phyloP scores from a whole-genome alignment of 2,888 invertebrate genomes.

The Isotomurus palustris region DNA sequence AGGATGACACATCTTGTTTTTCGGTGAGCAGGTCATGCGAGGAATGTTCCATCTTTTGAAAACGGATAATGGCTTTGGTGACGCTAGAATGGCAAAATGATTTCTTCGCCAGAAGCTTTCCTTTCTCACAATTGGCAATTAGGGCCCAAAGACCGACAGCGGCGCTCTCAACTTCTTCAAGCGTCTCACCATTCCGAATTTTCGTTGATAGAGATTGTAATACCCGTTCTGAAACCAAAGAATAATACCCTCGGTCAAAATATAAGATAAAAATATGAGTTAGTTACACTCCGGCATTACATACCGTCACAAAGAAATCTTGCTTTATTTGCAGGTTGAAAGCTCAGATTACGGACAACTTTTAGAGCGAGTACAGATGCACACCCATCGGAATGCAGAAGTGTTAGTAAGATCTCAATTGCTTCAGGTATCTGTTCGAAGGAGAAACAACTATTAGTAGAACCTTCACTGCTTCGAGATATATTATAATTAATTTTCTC shows the following conservation, averaged over 20 bases:
- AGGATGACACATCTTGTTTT: conserved; percentile 23
- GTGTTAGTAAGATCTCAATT: conserved; percentile 33
- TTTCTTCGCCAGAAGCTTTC: conserved; percentile 38
- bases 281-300: conserved; percentile 3
- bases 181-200: conserved; percentile 25
- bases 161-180: conserved; percentile 36
- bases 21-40: conserved; percentile 28
- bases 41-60: conserved; percentile 33
- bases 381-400: conserved; percentile 25
- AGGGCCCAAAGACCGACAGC: conserved; percentile 39
- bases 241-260: not conserved
- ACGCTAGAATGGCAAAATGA: conserved; percentile 27
- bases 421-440: conserved; percentile 35
- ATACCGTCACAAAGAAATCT: conserved; percentile 50
- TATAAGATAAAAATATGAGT: not conserved
- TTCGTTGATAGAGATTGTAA: conserved; percentile 29
- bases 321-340: conserved; percentile 56
- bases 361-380: conserved; percentile 50
- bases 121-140: conserved; percentile 42
- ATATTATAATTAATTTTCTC: not conserved
- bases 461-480: too few relatives aligned
- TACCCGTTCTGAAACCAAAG: conserved; percentile 19
- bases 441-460: too few relatives aligned
- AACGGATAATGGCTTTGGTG: conserved; percentile 23
- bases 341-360: conserved; percentile 57